Evolutionary conservation across 2,888 invertebrate species (phyloP), one percentile per base, ranked within the genome.

Genomic region (Oscheius sp.): DNA sequence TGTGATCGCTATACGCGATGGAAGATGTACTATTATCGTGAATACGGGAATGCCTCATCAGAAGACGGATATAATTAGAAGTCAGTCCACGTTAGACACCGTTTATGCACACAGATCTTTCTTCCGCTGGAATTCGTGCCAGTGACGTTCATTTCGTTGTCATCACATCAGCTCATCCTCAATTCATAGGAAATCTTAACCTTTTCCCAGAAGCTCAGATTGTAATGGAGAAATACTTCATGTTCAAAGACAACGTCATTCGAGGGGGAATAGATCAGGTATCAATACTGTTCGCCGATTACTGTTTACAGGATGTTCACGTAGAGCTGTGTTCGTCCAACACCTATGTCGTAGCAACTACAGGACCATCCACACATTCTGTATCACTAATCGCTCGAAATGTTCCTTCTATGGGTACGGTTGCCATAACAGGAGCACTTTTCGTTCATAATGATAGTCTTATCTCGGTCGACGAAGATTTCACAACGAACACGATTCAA

Each of bases 101-200:
- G 9, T n/a, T 20, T 4, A 17, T 1, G 3, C 20, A 20, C 50
- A 41, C 47, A 74, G 77, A 75, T 62, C 47, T 77, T 30, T 59
- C 64, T n/a, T 44, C 72, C 0, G 65, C 69, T 44, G 77, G 77
- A 22, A 63, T 69, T 9, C 64, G 70, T 1, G 59, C 68, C 4
- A 66, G 56, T 30, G 73, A 74, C 36, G 73, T 75, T 12, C 70
- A 72, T 20, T 74, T 73, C 54, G 71, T 74, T 4, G 72, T 78
- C 9, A 54, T 75, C 22, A 76, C 78, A 8, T 72, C 74, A 4
- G 67, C 78, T 0, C 68, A 67, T 20, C 67, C 72, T 14, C 74
- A 74, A 41, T 76, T 76, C 44, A 41, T 71, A n/a, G 78, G 78
- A n/a, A 78, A 76, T 51, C 41, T 78, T 54, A 78, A 78, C 45